phyloP scores from a whole-genome alignment of 2,797 vertebrate species.

The Xenentodon cancila region DNA sequence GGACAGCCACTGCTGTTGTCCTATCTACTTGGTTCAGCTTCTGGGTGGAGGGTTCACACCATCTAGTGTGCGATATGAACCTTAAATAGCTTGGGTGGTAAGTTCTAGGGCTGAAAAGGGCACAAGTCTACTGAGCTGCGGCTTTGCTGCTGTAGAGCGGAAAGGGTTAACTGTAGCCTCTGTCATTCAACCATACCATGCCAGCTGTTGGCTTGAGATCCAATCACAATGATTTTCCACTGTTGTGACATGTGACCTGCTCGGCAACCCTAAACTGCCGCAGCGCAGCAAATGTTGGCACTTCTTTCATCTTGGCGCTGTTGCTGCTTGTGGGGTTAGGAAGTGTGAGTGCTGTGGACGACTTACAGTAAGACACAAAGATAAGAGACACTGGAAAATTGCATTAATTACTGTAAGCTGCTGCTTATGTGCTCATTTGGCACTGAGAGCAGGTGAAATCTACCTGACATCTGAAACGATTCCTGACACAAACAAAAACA shows the following conservation, averaged over 20 bases:
- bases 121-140: conserved; percentile 12
- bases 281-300: conserved; percentile 78
- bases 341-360: conserved; percentile 38
- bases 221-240: conserved; percentile 86
- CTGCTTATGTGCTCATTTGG: conserved; percentile 22
- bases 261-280: conserved; percentile 80
- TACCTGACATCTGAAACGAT: no score
- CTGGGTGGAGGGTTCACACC: conserved; percentile 7
- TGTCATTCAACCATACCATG: conserved; percentile 73
- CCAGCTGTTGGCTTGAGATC: conserved; percentile 82
- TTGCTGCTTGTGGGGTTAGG: conserved; percentile 32
- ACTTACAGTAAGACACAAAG: conserved; percentile 23
- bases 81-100: conserved; percentile 25
- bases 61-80: conserved; percentile 33
- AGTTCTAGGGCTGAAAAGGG: conserved; percentile 14
- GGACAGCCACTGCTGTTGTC: conserved; percentile 28
- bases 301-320: conserved; percentile 61
- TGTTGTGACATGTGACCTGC: conserved; percentile 85
- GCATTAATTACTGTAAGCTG: conserved; percentile 16
- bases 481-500: conserved; percentile 5
- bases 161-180: conserved; percentile 71
- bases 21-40: conserved; percentile 22
- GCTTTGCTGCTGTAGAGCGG: conserved; percentile 17
- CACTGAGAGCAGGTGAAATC: conserved; percentile 18
- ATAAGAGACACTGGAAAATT: conserved; percentile 25